Evolutionary conservation across 2,888 invertebrate species (phyloP).

Genomic region (Apotomis betuletana): DNA sequence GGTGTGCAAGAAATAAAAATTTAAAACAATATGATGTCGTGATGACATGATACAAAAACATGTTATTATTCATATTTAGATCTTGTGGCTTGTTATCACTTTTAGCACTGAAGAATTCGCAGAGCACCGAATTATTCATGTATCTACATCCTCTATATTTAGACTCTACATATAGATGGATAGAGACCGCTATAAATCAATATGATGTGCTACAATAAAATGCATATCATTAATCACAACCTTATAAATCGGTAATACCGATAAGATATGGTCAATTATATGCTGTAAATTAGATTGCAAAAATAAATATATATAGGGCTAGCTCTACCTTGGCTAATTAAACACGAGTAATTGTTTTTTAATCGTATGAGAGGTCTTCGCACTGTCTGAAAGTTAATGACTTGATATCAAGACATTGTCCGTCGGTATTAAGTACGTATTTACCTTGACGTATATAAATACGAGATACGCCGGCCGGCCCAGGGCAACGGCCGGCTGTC

Average conservation of each 20-base stretch:
- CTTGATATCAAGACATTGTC: constrained; percentile 26
- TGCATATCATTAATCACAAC: not conserved
- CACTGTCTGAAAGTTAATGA: constrained; percentile 35
- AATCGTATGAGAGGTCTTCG: constrained; percentile 21
- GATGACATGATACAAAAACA: too few species aligned
- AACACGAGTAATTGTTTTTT: constrained; percentile 27
- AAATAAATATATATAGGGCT: constrained; percentile 1
- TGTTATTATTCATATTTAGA: too few species aligned
- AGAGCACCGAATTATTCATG: too few species aligned
- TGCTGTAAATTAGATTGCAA: not conserved
- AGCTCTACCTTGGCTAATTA: not conserved
- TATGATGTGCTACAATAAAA: not conserved
- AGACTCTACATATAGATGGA: too few species aligned
- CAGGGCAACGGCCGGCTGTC: constrained; percentile 69
- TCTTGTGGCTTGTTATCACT: too few species aligned
- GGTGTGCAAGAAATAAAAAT: too few species aligned
- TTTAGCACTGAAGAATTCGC: too few species aligned
- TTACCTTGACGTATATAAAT: constrained; percentile 41
- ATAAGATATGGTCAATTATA: constrained; percentile 3
- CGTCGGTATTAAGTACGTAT: constrained; percentile 25
- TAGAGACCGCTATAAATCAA: not conserved
- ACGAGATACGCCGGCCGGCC: constrained; percentile 43
- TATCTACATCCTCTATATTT: too few species aligned
- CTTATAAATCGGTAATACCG: not conserved
- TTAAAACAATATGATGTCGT: too few species aligned